phyloP scores from a whole-genome alignment of 2,113 vertebrate species.

The Dolichallabes microphthalmus region DNA sequence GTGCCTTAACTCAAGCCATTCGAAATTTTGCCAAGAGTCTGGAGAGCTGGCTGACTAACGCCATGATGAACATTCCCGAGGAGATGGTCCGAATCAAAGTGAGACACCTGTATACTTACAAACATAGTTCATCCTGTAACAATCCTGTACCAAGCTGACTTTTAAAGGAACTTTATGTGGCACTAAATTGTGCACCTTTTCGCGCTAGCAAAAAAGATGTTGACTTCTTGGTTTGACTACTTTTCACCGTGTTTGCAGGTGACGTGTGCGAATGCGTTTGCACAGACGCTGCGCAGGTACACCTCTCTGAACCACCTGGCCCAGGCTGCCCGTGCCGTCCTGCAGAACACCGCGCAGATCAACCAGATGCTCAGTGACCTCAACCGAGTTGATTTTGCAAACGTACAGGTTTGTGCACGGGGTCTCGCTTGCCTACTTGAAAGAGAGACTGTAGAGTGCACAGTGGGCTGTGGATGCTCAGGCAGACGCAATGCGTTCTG shows the following conservation, averaged over 20 bases:
- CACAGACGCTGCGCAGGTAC: constrained; percentile 89
- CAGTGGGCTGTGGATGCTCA: not conserved
- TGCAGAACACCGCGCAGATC: constrained; percentile 91
- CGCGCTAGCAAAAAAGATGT: too few relatives aligned
- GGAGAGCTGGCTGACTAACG: constrained; percentile 91
- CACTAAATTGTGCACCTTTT: not conserved
- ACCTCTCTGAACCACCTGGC: constrained; percentile 90
- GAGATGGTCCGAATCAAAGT: constrained; percentile 93
- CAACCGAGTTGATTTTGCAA: constrained; percentile 91
- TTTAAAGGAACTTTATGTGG: not conserved
- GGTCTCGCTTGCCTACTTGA: not conserved
- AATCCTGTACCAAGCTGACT: not conserved
- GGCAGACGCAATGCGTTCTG: not conserved
- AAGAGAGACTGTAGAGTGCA: not conserved
- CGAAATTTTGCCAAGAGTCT: constrained; percentile 95
- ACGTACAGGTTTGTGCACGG: constrained; percentile 77
- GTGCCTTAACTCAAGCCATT: constrained; percentile 97
- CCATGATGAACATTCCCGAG: constrained; percentile 94
- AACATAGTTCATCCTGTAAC: not conserved
- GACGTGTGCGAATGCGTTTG: constrained; percentile 87
- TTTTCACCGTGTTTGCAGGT: constrained; percentile 69
- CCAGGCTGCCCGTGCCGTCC: constrained; percentile 87
- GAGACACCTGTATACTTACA: not conserved
- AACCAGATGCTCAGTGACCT: constrained; percentile 94
- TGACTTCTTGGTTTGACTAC: not conserved